Percentiles rank a stretch among this genome's conserved stretches.
These are phyloP conservation scores for Phoxinus dragarum DNA, from an alignment of 2,797 vertebrate genomes.

Conservation along the genomic window DNA sequence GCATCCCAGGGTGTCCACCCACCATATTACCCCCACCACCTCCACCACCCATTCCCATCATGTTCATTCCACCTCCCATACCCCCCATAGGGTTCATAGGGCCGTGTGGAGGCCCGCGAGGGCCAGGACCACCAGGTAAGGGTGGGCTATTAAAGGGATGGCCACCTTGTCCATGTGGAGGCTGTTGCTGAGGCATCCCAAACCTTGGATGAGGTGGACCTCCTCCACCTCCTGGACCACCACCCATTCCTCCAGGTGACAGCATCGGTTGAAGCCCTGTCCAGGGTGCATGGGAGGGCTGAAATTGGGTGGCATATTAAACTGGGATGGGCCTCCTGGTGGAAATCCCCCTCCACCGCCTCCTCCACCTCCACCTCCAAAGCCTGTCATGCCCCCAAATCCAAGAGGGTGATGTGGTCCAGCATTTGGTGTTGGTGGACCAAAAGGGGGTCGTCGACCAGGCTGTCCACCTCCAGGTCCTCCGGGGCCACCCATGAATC, in stretches of 20 bases:
- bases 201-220: conserved; percentile 84
- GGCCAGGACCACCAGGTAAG: conserved; percentile 78
- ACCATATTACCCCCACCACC: conserved; percentile 81
- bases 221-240: conserved; percentile 72
- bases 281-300: conserved; percentile 86
- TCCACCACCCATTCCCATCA: conserved; percentile 79
- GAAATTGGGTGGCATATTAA: conserved; percentile 85
- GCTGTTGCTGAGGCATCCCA: conserved; percentile 80
- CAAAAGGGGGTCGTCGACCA: conserved; percentile 85
- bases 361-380: conserved; percentile 76
- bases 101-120: conserved; percentile 79
- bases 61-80: conserved; percentile 82
- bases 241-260: conserved; percentile 81
- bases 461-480: conserved; percentile 79
- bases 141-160: conserved; percentile 84
- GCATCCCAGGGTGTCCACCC: conserved; percentile 79
- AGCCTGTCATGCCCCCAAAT: conserved; percentile 82
- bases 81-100: conserved; percentile 80
- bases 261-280: conserved; percentile 83
- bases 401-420: conserved; percentile 83
- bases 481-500: conserved; percentile 79
- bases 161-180: conserved; percentile 81
- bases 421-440: conserved; percentile 80
- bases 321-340: conserved; percentile 84
- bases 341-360: conserved; percentile 79